Evolutionary conservation across 2,888 invertebrate species (phyloP), one percentile per base, ranked within the genome.

Genomic region (Empis stercorea): DNA sequence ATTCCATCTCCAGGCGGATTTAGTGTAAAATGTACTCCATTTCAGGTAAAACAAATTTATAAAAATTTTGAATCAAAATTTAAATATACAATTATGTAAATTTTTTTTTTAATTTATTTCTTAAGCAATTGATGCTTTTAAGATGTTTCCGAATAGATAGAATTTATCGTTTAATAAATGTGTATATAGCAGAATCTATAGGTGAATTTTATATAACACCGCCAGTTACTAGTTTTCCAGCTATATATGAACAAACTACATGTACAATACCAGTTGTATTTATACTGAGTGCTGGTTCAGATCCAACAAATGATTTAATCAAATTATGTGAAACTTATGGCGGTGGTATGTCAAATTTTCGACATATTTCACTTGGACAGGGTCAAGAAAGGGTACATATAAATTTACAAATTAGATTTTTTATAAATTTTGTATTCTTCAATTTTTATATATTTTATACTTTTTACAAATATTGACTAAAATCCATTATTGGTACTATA

Each of bases 241-340:
- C 79, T 59, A 87, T 94, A 57, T 87, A 76, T 61, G 87, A 91
- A 52, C 91, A 92, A 64, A 88, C 88, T 48, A 79, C 81, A 1
- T 80, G 87, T 1, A 76, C 70, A 15, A 91, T 86, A 32, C 94
- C 95, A 0, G 85, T 95, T 3, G 85, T 94, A 55, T 95, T 96
- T 62, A 87, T 95, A 53, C 72, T 95, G 42, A 93, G 93, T 54
- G 91, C 94, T 11, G 95, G 95, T 1, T 92, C 93, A 0, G 93
- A 96, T 70, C 94, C 95, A 1, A 84, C 93, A 0, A 83, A 83
- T 49, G 88, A 89, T 59, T 68, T 88, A 45, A 83, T 86, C 76
- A 87, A 86, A 65, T 64, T 88, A 14, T 84, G 87, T 7, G 79
- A 84, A 53, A 70, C 80, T 55, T 73, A 77, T 53, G 80, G 80